Percentiles rank a stretch among this genome's conserved stretches.
Conservation (phyloP, 2,888 invertebrate genomes). For the Archips xylosteana region DNA sequence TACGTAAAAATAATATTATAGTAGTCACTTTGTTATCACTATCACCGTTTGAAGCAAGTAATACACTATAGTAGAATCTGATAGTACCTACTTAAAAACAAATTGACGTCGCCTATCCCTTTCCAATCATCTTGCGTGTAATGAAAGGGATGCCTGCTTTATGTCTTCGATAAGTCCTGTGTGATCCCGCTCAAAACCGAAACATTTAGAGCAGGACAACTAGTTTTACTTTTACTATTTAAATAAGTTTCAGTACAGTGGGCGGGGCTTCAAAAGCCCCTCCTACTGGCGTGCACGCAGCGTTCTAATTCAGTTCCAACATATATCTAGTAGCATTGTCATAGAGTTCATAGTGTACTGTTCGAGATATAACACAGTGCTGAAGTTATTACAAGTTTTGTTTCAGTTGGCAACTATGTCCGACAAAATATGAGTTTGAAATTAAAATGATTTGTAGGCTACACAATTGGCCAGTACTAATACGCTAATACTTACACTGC, state of each 20-base stretch:
- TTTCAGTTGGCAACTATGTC: constrained; percentile 5
- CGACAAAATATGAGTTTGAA: not conserved
- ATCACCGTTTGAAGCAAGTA: too few relatives aligned
- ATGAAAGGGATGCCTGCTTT: too few relatives aligned
- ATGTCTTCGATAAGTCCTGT: too few relatives aligned
- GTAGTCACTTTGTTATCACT: too few relatives aligned
- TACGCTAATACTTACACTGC: not conserved
- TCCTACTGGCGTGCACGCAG: not conserved
- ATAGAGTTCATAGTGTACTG: not conserved
- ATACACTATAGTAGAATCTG: too few relatives aligned
- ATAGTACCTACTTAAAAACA: too few relatives aligned
- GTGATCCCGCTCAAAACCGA: not conserved
- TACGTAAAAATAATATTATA: too few relatives aligned
- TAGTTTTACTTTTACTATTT: constrained; percentile 5
- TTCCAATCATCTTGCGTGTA: too few relatives aligned
- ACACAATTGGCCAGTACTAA: not conserved
- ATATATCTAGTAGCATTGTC: not conserved
- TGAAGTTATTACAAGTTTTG: not conserved
- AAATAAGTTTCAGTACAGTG: not conserved
- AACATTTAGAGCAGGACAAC: not conserved
- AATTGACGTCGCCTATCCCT: too few relatives aligned
- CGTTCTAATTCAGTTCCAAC: not conserved
- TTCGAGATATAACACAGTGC: too few relatives aligned
- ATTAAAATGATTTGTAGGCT: not conserved
- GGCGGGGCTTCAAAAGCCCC: not conserved